Conservation (phyloP, 2,888 invertebrate species). For the Idaea dimidiata region DNA sequence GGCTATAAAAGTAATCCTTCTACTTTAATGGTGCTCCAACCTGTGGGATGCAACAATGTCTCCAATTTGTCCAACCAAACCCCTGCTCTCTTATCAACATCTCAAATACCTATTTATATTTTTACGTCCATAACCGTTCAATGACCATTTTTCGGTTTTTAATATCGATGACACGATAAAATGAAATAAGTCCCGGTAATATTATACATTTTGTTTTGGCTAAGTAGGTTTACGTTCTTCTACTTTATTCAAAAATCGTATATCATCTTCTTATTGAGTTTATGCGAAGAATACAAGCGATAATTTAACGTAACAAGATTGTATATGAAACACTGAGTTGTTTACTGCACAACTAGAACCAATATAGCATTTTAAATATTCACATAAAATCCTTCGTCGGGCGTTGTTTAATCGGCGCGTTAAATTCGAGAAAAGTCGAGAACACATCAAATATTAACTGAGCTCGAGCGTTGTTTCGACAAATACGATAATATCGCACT, state of each 20-base stretch:
- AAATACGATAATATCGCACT: constrained; percentile 72
- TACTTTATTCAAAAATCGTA: neutral
- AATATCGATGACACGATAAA: neutral
- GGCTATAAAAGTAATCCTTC: constrained; percentile 77
- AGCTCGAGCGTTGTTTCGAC: constrained; percentile 69
- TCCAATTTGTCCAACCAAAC: constrained; percentile 54
- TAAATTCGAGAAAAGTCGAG: constrained; percentile 79
- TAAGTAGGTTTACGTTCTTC: neutral
- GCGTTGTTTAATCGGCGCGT: constrained; percentile 77
- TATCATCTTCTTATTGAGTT: constrained; percentile 17
- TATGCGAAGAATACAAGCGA: constrained; percentile 31
- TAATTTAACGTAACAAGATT: constrained; percentile 49
- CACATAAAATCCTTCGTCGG: constrained; percentile 74
- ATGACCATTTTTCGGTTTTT: constrained; percentile 13
- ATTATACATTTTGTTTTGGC: too few relatives aligned
- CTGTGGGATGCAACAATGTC: constrained; percentile 74
- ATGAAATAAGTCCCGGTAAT: neutral
- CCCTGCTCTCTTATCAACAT: constrained; percentile 37
- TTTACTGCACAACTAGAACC: constrained; percentile 67
- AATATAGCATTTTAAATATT: constrained; percentile 79
- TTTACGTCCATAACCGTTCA: constrained; percentile 30
- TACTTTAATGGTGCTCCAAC: constrained; percentile 75
- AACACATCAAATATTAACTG: constrained; percentile 77
- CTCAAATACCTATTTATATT: constrained; percentile 36
- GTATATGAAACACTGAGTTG: constrained; percentile 53